Conservation (phyloP, 2,113 vertebrate genomes). For the Oplegnathus fasciatus region DNA sequence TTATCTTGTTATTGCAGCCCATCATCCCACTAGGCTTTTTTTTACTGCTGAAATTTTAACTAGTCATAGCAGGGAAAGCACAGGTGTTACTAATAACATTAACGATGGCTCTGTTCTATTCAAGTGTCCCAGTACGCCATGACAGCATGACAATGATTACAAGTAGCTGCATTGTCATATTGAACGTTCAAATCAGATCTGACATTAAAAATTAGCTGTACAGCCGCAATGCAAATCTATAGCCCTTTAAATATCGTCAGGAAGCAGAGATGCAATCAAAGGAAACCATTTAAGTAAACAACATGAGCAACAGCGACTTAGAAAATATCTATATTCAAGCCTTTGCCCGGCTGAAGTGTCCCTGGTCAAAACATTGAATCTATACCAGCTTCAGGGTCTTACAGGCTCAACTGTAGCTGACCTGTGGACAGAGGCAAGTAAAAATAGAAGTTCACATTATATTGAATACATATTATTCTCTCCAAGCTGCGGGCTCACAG, state of each 20-base stretch:
- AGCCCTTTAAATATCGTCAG: neutral
- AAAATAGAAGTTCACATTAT: slow-evolving; percentile 35
- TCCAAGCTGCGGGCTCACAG: neutral
- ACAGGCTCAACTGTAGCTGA: neutral
- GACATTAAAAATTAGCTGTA: neutral
- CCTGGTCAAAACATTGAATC: neutral
- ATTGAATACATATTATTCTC: slow-evolving; percentile 13
- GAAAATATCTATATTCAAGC: slow-evolving; percentile 5
- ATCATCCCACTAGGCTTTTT: neutral
- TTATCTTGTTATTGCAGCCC: neutral
- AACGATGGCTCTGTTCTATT: neutral
- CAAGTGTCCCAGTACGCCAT: neutral
- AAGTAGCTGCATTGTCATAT: neutral
- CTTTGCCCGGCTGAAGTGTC: neutral
- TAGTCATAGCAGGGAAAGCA: neutral
- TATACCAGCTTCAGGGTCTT: neutral
- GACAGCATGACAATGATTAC: neutral
- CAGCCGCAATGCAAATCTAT: neutral
- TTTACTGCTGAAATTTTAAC: slow-evolving; percentile 2
- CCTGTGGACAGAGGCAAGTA: neutral
- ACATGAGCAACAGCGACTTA: neutral
- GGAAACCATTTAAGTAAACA: slow-evolving; percentile 11
- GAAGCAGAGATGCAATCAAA: slow-evolving; percentile 31
- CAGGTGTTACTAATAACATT: neutral
- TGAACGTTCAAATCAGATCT: slow-evolving; percentile 7